Evolutionary conservation across 2,113 vertebrate species (phyloP).

Genomic region (Tapirus terrestris): DNA sequence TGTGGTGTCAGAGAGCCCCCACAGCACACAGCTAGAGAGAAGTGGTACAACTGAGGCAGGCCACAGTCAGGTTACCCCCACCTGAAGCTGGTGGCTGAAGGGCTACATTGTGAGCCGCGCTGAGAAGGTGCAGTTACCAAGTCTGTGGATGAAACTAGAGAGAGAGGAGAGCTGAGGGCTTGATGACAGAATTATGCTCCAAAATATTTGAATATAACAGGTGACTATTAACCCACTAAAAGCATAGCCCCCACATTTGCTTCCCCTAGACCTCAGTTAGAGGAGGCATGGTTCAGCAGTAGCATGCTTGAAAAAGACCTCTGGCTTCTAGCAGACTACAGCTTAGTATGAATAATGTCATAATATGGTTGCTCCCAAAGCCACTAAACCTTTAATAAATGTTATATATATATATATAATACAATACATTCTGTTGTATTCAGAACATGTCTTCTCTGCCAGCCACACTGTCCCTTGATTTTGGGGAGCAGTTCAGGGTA

Average conservation of each 20-base stretch:
- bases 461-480: not conserved
- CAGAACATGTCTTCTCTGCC: not conserved
- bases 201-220: not conserved
- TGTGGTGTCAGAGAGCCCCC: not conserved
- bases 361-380: not conserved
- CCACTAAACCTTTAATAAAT: not conserved
- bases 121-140: not conserved
- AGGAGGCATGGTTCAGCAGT: fast-evolving
- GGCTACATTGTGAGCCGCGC: not conserved
- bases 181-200: not conserved
- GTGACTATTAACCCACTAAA: not conserved
- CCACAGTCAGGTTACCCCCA: not conserved
- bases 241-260: fast-evolving
- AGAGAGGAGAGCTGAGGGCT: not conserved
- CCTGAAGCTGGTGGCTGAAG: not conserved
- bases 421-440: not conserved
- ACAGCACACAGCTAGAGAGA: not conserved
- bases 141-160: not conserved
- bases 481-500: not conserved
- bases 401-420: not conserved
- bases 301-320: not conserved
- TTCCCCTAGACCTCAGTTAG: not conserved
- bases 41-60: not conserved
- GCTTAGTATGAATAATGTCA: not conserved
- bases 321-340: not conserved